These are phyloP conservation scores for Exaiptasia diaphana DNA, from an alignment of 64 coral and sea anemone species.

Conservation along the genomic window DNA sequence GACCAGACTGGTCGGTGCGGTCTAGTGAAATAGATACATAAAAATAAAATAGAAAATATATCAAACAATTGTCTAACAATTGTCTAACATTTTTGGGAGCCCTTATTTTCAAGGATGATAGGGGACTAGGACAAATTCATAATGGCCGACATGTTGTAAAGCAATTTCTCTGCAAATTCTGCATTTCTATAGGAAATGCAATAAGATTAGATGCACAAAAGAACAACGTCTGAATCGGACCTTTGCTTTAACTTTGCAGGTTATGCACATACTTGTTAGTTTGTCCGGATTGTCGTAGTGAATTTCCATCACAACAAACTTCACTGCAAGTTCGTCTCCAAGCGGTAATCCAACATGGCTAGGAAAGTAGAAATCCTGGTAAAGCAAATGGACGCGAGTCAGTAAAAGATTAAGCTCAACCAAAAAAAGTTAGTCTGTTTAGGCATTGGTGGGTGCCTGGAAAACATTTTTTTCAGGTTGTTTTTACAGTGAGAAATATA, in stretches of 20 bases:
- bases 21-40: slow-evolving; percentile 15
- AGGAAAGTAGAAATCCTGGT: slow-evolving; percentile 30
- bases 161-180: too few species aligned
- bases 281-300: slow-evolving; percentile 52
- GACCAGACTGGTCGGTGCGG: slow-evolving; percentile 36
- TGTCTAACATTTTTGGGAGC: background rate
- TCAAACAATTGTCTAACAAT: background rate
- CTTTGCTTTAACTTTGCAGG: too few species aligned
- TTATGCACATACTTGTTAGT: background rate
- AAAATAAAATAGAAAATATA: background rate
- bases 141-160: too few species aligned
- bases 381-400: too few species aligned
- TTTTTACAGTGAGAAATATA: too few species aligned
- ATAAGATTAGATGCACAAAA: too few species aligned
- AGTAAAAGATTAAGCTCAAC: too few species aligned
- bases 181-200: too few species aligned
- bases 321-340: slow-evolving; percentile 18
- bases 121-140: background rate
- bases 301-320: slow-evolving; percentile 26
- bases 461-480: too few species aligned
- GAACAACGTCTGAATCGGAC: too few species aligned
- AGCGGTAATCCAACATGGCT: slow-evolving; percentile 30
- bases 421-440: too few species aligned
- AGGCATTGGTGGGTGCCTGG: too few species aligned
- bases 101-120: background rate